Evolutionary conservation across 1,140 invertebrate genomes (phyloP).

Genomic region (Coelopa frigida): DNA sequence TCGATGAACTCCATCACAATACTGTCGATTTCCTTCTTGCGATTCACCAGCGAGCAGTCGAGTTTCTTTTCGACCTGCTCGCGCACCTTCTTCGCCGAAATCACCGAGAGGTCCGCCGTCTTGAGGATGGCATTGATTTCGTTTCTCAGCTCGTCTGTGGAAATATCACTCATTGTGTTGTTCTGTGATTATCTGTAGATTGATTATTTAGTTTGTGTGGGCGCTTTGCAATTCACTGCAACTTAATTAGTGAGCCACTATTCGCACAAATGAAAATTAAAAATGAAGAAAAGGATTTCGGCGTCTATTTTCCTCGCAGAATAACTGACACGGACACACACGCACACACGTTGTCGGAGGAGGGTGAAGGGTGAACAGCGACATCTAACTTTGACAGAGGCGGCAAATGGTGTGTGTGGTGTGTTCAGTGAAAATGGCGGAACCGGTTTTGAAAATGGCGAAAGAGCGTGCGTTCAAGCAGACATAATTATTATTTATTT

Average conservation of each 20-base stretch:
- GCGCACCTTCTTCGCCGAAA: constrained; percentile 86
- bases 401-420: no score
- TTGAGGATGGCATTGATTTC: constrained; percentile 60
- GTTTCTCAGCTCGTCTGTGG: constrained; percentile 29
- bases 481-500: no score
- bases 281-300: constrained; percentile 6
- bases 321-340: no score
- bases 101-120: constrained; percentile 73
- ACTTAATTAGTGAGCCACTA: neutral
- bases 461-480: no score
- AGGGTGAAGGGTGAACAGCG: neutral
- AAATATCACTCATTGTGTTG: constrained; percentile 39
- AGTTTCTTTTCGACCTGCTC: constrained; percentile 77
- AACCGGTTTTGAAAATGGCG: no score
- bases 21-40: constrained; percentile 77
- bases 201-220: neutral
- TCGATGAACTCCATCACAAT: constrained; percentile 31
- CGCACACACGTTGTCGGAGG: neutral
- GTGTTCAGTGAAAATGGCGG: no score
- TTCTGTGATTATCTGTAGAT: neutral
- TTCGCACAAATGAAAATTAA: neutral
- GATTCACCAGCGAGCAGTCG: constrained; percentile 62
- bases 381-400: no score
- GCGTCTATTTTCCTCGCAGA: constrained; percentile 11
- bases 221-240: neutral